Evolutionary conservation across 92 coral and sea anemone species (phyloP), one percentile per base, ranked within the genome.

Genomic region (Porites evermanni): DNA sequence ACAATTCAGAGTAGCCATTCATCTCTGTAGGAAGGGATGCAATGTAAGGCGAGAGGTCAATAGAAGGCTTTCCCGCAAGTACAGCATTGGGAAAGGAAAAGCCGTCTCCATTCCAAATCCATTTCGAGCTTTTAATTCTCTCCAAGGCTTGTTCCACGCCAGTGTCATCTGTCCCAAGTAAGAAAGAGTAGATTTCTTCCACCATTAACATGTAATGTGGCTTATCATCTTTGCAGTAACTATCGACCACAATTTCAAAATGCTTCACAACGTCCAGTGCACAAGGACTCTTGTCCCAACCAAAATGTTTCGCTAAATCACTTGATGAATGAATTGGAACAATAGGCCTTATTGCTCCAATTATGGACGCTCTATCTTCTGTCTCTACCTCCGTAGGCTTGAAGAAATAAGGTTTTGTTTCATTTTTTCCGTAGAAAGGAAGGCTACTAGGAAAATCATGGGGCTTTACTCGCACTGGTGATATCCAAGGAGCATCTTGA

Each of bases 21-120:
- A 87, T 23, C 47, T 93, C 94, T 26, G 70, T 19, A 8, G 98
- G 98, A 26, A 94, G 90, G 11, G 85, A 21, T 12, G 59, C 74
- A 53, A 94, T 75, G 84, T 94, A 92, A 0, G 98, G 98, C 20
- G 95, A 69, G 19, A 94, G 82, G n/a, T 87, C 95, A 8, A 91
- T 77, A 29, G 74, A 77, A 24, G 90, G 75, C 26, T 84, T 78
- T 24, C 78, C 64, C 4, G 86, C 38, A 64, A 94, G 82, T 11
- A 92, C 58, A 26, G 77, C 89, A 5, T 72, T 51, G 24, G 93
- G 86, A 29, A 84, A 80, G 19, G 94, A 94, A 72, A 94, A 94
- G 10, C 98, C 98, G n/a, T 92, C 86, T 56, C 98, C 98, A 89
- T 94, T 94, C 98, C 97, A 93, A 53, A 91, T 75, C 94, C 93